Conservation (phyloP, 2,113 vertebrate genomes). For the Pseudolaguvia tuberculata region DNA sequence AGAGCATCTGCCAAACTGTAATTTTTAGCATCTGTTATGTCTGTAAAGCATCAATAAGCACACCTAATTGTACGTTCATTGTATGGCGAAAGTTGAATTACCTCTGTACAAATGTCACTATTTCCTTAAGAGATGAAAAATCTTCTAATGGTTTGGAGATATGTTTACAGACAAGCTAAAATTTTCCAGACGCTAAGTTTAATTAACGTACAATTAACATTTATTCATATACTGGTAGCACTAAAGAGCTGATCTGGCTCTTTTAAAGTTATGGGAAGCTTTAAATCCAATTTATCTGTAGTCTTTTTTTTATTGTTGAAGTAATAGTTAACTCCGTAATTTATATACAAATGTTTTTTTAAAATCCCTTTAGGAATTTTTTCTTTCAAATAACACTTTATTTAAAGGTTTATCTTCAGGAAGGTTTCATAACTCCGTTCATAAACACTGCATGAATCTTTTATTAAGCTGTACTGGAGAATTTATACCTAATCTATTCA, state of each 20-base stretch:
- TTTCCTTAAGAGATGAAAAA: neutral
- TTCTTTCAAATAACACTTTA: neutral
- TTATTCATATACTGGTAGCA: neutral
- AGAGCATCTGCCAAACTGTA: too few species aligned
- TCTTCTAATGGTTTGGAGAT: neutral
- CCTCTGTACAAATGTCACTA: neutral
- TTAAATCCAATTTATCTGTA: neutral
- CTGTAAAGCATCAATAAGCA: too few species aligned
- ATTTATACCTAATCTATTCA: neutral
- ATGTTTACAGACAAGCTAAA: neutral
- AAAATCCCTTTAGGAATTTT: neutral
- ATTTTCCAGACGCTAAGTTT: too few species aligned
- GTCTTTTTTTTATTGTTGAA: neutral
- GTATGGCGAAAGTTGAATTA: too few species aligned
- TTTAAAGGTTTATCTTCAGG: neutral
- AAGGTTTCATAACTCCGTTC: neutral
- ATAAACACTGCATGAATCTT: slow-evolving; percentile 9
- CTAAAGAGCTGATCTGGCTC: neutral
- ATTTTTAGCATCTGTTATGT: too few species aligned
- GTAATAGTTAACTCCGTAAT: neutral
- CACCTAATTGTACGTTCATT: too few species aligned
- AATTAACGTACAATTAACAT: neutral
- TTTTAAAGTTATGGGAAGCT: neutral
- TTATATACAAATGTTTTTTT: neutral
- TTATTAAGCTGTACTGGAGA: neutral